These are phyloP conservation scores for Hystrix brachyura DNA, from an alignment of 2,113 vertebrate species.

Conservation along the genomic window DNA sequence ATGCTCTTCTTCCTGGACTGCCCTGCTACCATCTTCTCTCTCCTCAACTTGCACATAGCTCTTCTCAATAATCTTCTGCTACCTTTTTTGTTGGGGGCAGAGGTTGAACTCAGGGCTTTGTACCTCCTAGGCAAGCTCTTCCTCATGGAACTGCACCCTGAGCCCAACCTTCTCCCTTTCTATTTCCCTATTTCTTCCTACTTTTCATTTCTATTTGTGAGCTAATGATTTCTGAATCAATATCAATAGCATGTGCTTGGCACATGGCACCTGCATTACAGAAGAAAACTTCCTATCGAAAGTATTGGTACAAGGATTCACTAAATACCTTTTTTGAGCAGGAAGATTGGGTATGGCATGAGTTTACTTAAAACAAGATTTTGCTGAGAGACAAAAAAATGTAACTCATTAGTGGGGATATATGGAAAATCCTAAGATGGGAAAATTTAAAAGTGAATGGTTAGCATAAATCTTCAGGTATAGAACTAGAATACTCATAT, in stretches of 20 bases:
- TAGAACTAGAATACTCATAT: not conserved
- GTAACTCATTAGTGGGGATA: not conserved
- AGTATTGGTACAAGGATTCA: not conserved
- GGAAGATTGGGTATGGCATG: not conserved
- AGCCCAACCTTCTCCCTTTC: not conserved
- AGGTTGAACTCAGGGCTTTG: not conserved
- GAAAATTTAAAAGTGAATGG: slow-evolving; percentile 4
- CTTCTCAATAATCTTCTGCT: not conserved
- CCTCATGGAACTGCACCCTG: not conserved
- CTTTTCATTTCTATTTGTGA: not conserved
- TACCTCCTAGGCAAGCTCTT: not conserved
- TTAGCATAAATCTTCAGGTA: not conserved
- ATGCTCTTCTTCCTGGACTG: not conserved
- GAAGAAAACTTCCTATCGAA: not conserved
- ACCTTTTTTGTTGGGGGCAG: not conserved
- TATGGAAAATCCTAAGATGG: not conserved
- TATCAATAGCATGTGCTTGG: not conserved
- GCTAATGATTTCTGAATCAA: not conserved
- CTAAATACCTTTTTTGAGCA: not conserved
- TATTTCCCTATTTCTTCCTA: not conserved
- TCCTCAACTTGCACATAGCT: not conserved
- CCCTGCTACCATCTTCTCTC: not conserved
- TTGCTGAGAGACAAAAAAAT: not conserved
- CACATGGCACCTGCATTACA: not conserved
- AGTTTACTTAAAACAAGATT: not conserved